These are phyloP conservation scores for Dromas ardeola DNA, from an alignment of 2,113 vertebrate genomes.

Conservation along the genomic window DNA sequence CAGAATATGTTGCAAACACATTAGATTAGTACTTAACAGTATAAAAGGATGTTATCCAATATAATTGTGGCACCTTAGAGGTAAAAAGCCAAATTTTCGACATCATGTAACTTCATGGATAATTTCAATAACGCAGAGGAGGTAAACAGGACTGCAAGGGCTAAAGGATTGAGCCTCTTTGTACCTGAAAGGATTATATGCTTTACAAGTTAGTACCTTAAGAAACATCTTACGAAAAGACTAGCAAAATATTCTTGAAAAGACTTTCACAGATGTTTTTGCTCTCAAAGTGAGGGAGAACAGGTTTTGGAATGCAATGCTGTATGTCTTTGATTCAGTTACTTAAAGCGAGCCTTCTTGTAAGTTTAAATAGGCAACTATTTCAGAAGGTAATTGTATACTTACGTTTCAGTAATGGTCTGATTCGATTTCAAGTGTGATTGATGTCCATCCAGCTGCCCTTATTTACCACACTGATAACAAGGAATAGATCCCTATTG, in stretches of 20 bases:
- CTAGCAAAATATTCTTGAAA: neutral
- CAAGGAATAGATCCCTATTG: neutral
- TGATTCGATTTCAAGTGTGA: neutral
- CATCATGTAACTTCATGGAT: neutral
- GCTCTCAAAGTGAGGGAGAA: neutral
- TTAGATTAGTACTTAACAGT: neutral
- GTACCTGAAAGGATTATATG: neutral
- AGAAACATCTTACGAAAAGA: neutral
- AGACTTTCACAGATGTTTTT: neutral
- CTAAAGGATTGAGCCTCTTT: neutral
- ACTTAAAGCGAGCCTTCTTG: neutral
- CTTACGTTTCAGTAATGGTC: neutral
- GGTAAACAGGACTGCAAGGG: neutral
- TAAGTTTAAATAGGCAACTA: neutral
- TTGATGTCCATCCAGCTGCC: conserved; percentile 23
- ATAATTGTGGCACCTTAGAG: neutral
- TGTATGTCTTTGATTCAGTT: neutral
- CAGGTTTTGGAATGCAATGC: neutral
- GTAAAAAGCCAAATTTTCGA: neutral
- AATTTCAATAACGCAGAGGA: neutral
- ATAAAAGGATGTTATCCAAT: neutral
- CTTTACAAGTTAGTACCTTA: neutral
- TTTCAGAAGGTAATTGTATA: neutral
- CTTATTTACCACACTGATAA: neutral
- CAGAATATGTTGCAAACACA: neutral